Conservation (phyloP, 2,797 vertebrate genomes). For the Scyliorhinus canicula region DNA sequence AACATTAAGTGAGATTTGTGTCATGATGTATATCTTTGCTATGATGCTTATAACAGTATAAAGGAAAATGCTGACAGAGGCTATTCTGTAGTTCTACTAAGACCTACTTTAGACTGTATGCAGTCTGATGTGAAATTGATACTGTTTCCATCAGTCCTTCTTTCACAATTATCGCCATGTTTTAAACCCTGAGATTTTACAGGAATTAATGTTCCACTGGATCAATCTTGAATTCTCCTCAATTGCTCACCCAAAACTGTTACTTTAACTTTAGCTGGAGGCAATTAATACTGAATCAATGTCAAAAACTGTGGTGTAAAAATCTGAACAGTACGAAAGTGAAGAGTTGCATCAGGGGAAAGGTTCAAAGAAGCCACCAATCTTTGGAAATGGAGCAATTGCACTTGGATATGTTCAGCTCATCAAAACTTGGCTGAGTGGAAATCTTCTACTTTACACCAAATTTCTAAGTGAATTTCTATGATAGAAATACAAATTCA, state of each 20-base stretch:
- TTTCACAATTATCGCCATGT: neutral
- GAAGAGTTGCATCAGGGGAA: neutral
- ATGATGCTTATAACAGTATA: neutral
- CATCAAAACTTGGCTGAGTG: neutral
- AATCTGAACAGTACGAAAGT: neutral
- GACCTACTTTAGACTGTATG: neutral
- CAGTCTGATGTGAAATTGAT: neutral
- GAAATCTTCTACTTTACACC: neutral
- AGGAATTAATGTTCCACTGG: neutral
- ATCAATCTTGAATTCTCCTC: neutral
- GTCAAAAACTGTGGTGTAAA: neutral
- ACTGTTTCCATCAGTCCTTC: neutral
- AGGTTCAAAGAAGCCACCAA: neutral
- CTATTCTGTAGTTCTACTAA: neutral
- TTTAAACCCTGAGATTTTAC: neutral
- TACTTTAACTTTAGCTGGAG: neutral
- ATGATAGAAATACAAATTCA: neutral
- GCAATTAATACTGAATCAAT: neutral
- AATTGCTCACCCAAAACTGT: neutral
- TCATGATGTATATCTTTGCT: neutral
- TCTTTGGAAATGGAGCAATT: neutral
- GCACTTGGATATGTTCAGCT: neutral
- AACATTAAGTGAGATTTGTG: constrained; percentile 19
- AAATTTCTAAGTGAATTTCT: too few relatives aligned
- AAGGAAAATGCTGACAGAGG: neutral